Percentiles rank a stretch among this genome's conserved stretches.
phyloP scores from a whole-genome alignment of 2,797 vertebrate genomes.

The Galagoides demidoff region DNA sequence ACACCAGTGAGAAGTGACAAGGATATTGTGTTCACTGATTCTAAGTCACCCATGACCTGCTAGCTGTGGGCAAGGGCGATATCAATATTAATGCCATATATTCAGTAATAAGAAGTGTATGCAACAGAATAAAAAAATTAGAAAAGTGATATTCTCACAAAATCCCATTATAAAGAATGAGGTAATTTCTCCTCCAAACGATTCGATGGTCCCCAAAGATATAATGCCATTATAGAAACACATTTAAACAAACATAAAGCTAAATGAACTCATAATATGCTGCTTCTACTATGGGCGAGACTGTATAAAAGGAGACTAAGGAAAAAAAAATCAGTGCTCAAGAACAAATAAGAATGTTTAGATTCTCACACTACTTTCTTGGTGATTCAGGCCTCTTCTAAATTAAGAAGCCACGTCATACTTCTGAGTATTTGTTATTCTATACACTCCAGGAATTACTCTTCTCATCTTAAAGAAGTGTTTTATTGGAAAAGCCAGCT shows the following conservation, averaged over 20 bases:
- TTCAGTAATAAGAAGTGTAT: slow-evolving; percentile 56
- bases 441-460: background rate
- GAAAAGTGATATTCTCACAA: slow-evolving; percentile 76
- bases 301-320: slow-evolving; percentile 58
- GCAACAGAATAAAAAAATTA: slow-evolving; percentile 60
- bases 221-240: slow-evolving; percentile 76
- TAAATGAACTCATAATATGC: slow-evolving; percentile 78
- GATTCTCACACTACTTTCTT: slow-evolving; percentile 5
- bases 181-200: slow-evolving; percentile 74
- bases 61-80: background rate
- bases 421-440: slow-evolving; percentile 26
- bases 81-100: background rate
- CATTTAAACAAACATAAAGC: slow-evolving; percentile 80
- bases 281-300: slow-evolving; percentile 57
- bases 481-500: slow-evolving; percentile 12
- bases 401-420: slow-evolving; percentile 35
- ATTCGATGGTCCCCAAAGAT: slow-evolving; percentile 73
- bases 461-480: slow-evolving; percentile 3
- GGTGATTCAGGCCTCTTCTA: slow-evolving; percentile 9
- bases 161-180: slow-evolving; percentile 76
- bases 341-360: slow-evolving; percentile 28
- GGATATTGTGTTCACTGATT: background rate
- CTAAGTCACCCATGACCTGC: slow-evolving; percentile 50
- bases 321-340: background rate
- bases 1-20: background rate